These are phyloP conservation scores for Pterois miles DNA, from an alignment of 2,797 vertebrate genomes.

Conservation along the genomic window DNA sequence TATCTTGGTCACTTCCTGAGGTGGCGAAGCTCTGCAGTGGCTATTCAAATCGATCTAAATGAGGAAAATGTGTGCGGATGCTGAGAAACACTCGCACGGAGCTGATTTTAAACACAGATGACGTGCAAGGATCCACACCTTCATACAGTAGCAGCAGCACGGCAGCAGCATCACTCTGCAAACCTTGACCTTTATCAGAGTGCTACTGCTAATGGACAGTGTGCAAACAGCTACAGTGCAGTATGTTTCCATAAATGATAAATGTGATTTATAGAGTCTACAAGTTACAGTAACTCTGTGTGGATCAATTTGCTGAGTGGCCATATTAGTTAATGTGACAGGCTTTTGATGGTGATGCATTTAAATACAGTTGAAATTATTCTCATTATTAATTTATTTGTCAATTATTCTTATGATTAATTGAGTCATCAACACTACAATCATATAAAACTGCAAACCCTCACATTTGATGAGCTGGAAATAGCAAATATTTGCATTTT, in stretches of 20 bases:
- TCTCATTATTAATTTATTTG: no score
- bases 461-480: background rate
- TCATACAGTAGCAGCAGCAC: background rate
- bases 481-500: background rate
- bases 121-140: background rate
- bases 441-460: background rate
- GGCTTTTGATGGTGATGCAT: background rate
- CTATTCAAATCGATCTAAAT: background rate
- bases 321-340: background rate
- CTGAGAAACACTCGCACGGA: background rate
- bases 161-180: background rate
- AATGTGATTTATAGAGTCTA: background rate
- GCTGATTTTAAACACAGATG: constrained; percentile 11
- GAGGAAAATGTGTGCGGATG: constrained; percentile 3
- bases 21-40: constrained; percentile 3
- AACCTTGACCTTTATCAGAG: constrained; percentile 5
- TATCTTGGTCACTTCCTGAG: background rate
- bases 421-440: background rate
- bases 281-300: background rate
- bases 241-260: constrained; percentile 19
- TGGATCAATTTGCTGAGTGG: background rate
- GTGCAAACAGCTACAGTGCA: background rate
- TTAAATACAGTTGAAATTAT: background rate
- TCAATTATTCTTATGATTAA: no score
- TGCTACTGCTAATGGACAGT: background rate